These are phyloP conservation scores for Bos javanicus DNA, from an alignment of 2,113 vertebrate genomes.

Conservation along the genomic window DNA sequence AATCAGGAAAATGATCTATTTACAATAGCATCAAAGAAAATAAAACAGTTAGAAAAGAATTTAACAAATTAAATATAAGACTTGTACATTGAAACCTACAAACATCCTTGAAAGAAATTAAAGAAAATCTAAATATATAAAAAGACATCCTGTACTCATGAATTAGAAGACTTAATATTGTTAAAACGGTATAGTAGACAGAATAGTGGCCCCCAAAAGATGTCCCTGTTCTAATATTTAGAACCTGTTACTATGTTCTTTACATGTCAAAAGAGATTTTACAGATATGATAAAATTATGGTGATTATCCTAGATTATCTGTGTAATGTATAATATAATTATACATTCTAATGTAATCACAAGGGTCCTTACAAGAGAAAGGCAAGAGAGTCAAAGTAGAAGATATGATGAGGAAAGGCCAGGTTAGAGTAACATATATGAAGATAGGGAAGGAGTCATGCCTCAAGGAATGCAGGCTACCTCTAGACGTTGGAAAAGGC, in stretches of 20 bases:
- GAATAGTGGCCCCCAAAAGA: neutral
- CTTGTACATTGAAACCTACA: neutral
- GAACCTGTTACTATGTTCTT: neutral
- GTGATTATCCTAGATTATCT: neutral
- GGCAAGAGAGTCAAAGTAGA: neutral
- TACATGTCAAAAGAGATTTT: neutral
- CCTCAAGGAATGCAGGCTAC: neutral
- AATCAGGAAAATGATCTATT: neutral
- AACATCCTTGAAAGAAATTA: neutral
- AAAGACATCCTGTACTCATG: neutral
- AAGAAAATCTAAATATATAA: neutral
- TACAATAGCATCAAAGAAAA: neutral
- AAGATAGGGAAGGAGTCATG: neutral
- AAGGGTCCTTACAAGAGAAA: neutral
- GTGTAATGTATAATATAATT: neutral
- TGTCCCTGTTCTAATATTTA: neutral
- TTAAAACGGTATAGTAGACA: neutral
- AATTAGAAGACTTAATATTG: neutral
- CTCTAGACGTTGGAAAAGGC: neutral
- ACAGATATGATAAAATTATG: neutral
- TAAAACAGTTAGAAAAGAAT: neutral
- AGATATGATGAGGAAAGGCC: neutral
- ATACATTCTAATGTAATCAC: neutral
- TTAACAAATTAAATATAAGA: neutral
- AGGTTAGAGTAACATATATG: neutral